Evolutionary conservation across 2,797 vertebrate genomes (phyloP), one percentile per base, ranked within the genome.

Genomic region (Centroberyx gerrardi): DNA sequence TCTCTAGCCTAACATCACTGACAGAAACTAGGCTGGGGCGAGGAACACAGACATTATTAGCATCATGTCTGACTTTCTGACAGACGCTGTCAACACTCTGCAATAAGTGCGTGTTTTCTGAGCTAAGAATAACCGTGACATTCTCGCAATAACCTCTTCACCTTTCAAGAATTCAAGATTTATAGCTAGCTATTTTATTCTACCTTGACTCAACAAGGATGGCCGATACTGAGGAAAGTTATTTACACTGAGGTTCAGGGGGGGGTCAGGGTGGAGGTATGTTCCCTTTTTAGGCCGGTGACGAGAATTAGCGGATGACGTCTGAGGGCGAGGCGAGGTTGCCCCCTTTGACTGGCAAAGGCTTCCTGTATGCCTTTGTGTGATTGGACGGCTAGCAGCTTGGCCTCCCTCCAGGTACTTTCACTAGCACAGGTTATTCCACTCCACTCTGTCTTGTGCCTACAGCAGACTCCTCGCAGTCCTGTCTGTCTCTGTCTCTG

Each of bases 321-420:
- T 18, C 2, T 13, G 10, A 56, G 22, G 18, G 42, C 56, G 52
- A 56, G 15, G 44, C 36, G 42, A 51, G 62, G 31, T 65, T 81
- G 67, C 72, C 49, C 59, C 9, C 64, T 73, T n/a, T 62, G 60
- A 73, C 18, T 60, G 74, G 72, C 68, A 42, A 78, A 77, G 40
- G 66, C 40, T 46, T 67, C 31, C 69, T 72, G 38, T 62, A 81
- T 80, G 70, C 68, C 62, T 61, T 33, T 12, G 56, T 78, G 59
- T 68, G 54, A 78, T 64, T 68, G 46, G 56, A 22, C 40, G 52
- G 59, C 38, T 70, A 38, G 69, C 46, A 49, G 51, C 51, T 63
- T 92, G 92, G 88, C 86, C 28, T 22, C 18, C 62, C 59, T 92
- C 92, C 91, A 93, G 91, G 91, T 93, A 91, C 91, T 92, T 94